Conservation (phyloP, 2,113 vertebrate species). For the Leptodactylus fuscus region DNA sequence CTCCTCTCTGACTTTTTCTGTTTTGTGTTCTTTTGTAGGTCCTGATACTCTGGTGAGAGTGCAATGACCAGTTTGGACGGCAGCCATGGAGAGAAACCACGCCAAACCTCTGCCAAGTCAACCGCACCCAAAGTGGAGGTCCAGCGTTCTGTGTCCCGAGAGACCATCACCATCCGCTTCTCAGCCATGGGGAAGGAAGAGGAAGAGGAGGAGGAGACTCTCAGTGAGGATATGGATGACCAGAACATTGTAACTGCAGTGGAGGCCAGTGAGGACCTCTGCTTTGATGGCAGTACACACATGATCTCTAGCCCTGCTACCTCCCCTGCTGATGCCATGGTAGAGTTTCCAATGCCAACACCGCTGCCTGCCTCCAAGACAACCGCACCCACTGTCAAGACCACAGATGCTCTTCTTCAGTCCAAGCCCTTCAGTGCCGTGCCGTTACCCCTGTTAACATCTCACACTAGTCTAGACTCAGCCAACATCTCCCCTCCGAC, state of each 20-base stretch:
- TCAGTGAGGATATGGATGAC: constrained; percentile 77
- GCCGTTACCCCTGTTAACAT: constrained; percentile 74
- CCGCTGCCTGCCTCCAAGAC: constrained; percentile 65
- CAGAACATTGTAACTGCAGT: constrained; percentile 83
- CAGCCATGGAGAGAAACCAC: constrained; percentile 86
- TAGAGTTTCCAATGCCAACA: constrained; percentile 66
- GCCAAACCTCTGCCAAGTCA: constrained; percentile 80
- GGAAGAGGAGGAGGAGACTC: constrained; percentile 85
- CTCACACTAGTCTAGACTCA: constrained; percentile 66
- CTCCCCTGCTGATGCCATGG: constrained; percentile 68
- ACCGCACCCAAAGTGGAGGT: constrained; percentile 92
- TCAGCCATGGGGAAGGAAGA: constrained; percentile 94
- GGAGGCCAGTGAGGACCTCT: constrained; percentile 91
- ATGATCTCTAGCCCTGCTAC: constrained; percentile 68
- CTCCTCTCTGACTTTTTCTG: too few relatives aligned
- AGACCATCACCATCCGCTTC: constrained; percentile 98
- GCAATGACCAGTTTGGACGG: constrained; percentile 93
- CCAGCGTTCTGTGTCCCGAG: constrained; percentile 91
- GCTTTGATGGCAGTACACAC: constrained; percentile 73
- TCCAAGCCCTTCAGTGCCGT: constrained; percentile 71
- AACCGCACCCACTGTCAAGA: constrained; percentile 68
- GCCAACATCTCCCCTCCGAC: constrained; percentile 70
- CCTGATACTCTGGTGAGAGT: constrained; percentile 80
- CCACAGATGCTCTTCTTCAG: constrained; percentile 68
- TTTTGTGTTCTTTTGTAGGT: constrained; percentile 67